Evolutionary conservation across 2,888 invertebrate species (phyloP).

Genomic region (Bombyx huttoni): DNA sequence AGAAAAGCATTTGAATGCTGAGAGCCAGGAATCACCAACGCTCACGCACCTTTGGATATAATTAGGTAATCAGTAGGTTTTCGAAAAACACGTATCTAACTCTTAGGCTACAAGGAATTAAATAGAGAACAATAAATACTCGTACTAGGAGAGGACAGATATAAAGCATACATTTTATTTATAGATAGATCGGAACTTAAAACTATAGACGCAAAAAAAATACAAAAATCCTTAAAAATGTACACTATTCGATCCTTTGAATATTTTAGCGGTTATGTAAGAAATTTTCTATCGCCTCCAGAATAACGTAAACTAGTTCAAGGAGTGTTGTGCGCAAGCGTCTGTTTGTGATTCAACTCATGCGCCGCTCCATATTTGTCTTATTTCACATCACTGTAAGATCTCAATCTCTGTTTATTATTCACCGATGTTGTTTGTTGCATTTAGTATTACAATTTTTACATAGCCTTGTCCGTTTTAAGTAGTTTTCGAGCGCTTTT

Average conservation of each 20-base stretch:
- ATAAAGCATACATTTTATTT: too few species aligned
- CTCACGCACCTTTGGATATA: too few species aligned
- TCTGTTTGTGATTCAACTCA: conserved; percentile 50
- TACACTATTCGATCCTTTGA: not conserved
- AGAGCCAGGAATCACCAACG: too few species aligned
- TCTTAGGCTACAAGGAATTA: too few species aligned
- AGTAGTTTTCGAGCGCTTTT: too few species aligned
- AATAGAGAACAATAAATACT: too few species aligned
- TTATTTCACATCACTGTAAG: conserved; percentile 62
- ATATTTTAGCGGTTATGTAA: not conserved
- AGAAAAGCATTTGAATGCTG: too few species aligned
- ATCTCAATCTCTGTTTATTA: conserved; percentile 60
- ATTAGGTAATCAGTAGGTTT: too few species aligned
- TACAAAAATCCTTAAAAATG: not conserved
- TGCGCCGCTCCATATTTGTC: conserved; percentile 58
- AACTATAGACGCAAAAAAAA: too few species aligned
- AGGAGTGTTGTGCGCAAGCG: conserved; percentile 29
- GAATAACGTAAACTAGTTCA: conserved; percentile 28
- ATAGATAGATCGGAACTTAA: too few species aligned
- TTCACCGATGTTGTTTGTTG: conserved; percentile 39
- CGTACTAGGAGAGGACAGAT: too few species aligned
- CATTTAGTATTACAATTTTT: conserved; percentile 29
- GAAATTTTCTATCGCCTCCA: conserved; percentile 1
- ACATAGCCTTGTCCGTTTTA: conserved; percentile 15
- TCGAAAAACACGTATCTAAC: too few species aligned